Evolutionary conservation across 2,797 vertebrate genomes (phyloP).

Genomic region (Pitangus sulphuratus): DNA sequence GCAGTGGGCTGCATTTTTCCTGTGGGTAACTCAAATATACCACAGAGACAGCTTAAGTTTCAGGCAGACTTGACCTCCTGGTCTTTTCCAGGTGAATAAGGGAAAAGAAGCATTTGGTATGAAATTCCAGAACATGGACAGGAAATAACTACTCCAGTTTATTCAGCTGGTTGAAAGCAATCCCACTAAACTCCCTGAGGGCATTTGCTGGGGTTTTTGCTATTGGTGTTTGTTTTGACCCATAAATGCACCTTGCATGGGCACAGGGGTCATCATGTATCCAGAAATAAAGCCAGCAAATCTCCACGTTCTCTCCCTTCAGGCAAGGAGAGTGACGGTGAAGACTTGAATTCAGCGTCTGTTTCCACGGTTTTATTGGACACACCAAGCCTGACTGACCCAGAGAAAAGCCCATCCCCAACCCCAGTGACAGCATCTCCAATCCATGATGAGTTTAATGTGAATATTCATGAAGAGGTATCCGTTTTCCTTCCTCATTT

Average conservation of each 20-base stretch:
- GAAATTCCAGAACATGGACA: background rate
- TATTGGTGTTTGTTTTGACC: background rate
- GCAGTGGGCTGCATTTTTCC: background rate
- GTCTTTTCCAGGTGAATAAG: background rate
- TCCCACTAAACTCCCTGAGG: background rate
- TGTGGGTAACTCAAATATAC: background rate
- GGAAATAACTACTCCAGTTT: background rate
- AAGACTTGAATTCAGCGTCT: conserved; percentile 81
- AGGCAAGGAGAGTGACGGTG: conserved; percentile 82
- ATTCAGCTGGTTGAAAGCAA: background rate
- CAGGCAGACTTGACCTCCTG: background rate
- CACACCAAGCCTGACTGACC: conserved; percentile 73
- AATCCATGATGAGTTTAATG: conserved; percentile 70
- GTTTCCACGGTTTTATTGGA: conserved; percentile 65
- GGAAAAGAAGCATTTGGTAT: background rate
- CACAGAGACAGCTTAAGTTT: background rate
- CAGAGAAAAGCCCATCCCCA: conserved; percentile 76
- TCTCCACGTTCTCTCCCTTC: background rate
- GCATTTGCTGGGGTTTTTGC: background rate
- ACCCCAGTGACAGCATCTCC: conserved; percentile 67
- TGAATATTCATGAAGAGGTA: conserved; percentile 85
- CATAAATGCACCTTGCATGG: background rate
- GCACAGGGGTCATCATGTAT: background rate
- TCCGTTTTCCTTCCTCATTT: background rate
- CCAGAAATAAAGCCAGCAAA: background rate